Conservation (phyloP, 2,888 invertebrate species). For the Bursaphelenchus okinawaensis region DNA sequence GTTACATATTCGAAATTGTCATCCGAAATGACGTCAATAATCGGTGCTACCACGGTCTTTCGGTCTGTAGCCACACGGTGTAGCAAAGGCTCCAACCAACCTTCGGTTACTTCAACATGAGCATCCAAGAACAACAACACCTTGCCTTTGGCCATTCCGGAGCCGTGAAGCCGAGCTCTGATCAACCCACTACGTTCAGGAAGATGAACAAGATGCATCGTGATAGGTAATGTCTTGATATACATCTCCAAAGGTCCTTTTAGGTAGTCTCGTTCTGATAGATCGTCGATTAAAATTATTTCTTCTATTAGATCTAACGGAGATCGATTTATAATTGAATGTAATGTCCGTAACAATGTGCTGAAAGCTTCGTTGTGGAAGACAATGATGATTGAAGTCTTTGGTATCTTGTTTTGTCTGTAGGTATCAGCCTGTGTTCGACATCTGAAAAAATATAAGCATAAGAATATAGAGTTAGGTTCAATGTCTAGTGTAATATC, state of each 20-base stretch:
- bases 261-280: constrained; percentile 48
- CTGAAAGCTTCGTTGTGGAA: constrained; percentile 99
- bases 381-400: constrained; percentile 90
- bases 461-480: neutral
- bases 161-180: constrained; percentile 85
- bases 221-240: constrained; percentile 43
- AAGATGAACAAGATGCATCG: constrained; percentile 68
- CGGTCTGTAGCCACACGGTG: constrained; percentile 60
- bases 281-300: constrained; percentile 54
- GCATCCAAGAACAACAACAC: constrained; percentile 91
- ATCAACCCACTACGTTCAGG: constrained; percentile 90
- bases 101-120: constrained; percentile 81
- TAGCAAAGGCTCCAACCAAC: constrained; percentile 90
- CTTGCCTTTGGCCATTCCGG: constrained; percentile 76
- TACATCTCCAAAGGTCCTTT: constrained; percentile 51
- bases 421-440: constrained; percentile 16
- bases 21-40: constrained; percentile 96
- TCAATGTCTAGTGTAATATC: constrained; percentile 1
- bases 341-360: constrained; percentile 71
- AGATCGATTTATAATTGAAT: constrained; percentile 55
- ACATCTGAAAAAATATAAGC: constrained; percentile 12
- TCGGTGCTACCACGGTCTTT: constrained; percentile 90
- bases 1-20: constrained; percentile 98
- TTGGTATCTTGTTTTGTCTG: constrained; percentile 36
- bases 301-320: constrained; percentile 41